A percentile compares a stretch with the other conserved stretches of the same genome.
These are phyloP conservation scores for Gadopsis marmoratus DNA, from an alignment of 2,797 vertebrate genomes.

Conservation along the genomic window DNA sequence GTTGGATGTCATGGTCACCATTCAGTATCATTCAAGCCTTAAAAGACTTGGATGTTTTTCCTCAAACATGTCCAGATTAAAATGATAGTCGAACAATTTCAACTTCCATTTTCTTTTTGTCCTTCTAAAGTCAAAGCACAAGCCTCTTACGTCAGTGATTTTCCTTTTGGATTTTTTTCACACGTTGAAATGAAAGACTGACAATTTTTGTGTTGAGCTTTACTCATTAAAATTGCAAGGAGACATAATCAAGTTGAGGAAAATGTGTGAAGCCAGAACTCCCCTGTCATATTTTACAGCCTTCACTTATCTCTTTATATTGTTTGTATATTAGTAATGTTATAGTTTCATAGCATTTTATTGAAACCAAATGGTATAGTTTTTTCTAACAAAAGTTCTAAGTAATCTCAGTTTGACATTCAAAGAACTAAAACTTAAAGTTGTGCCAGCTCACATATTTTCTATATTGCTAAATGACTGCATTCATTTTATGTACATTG, in stretches of 20 bases:
- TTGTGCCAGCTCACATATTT: neutral
- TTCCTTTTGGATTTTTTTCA: neutral
- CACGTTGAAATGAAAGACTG: neutral
- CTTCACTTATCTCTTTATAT: neutral
- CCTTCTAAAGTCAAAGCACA: neutral
- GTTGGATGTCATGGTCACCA: constrained; percentile 38
- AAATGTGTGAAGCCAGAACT: neutral
- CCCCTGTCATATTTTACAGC: neutral
- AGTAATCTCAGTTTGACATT: neutral
- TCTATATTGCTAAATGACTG: neutral
- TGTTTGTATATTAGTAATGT: neutral
- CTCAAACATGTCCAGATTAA: constrained; percentile 62
- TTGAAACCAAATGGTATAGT: neutral
- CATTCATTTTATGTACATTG: neutral
- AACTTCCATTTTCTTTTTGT: constrained; percentile 15
- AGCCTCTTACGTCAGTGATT: neutral
- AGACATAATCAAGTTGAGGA: neutral
- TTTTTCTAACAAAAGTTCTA: neutral
- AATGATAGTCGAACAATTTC: constrained; percentile 38
- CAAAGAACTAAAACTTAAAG: neutral
- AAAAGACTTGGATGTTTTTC: constrained; percentile 39
- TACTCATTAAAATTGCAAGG: neutral
- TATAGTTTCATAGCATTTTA: constrained; percentile 2
- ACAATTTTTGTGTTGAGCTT: neutral
- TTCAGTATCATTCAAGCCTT: constrained; percentile 57